Evolutionary conservation across 2,888 invertebrate genomes (phyloP).

Genomic region (Sphaerophoria rueppellii): DNA sequence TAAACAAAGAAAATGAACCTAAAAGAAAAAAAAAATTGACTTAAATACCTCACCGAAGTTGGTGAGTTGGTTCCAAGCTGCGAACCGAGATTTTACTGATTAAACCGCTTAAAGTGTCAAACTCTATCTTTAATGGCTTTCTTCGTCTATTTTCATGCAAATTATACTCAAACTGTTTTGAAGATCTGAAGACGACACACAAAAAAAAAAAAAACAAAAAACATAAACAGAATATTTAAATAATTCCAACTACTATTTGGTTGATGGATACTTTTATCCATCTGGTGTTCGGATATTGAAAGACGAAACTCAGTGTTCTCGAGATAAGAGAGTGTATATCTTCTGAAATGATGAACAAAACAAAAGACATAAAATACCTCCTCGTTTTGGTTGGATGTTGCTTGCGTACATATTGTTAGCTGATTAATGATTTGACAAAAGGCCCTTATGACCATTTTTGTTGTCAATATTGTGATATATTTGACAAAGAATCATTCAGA

Average conservation of each 20-base stretch:
- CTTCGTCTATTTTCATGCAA: constrained; percentile 65
- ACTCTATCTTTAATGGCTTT: constrained; percentile 39
- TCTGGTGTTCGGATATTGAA: neutral
- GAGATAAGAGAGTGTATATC: constrained; percentile 19
- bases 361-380: constrained; percentile 36
- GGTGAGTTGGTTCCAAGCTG: neutral
- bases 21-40: constrained; percentile 8
- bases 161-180: constrained; percentile 35
- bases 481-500: constrained; percentile 40
- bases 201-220: neutral
- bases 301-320: neutral
- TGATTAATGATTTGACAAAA: constrained; percentile 73
- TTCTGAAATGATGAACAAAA: constrained; percentile 24
- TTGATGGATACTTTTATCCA: constrained; percentile 1
- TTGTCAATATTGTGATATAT: constrained; percentile 71
- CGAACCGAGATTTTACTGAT: constrained; percentile 48
- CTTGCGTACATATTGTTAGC: constrained; percentile 40
- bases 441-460: constrained; percentile 63
- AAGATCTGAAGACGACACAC: neutral
- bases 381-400: neutral
- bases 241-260: constrained; percentile 53
- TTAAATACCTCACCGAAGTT: constrained; percentile 24
- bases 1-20: neutral
- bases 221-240: constrained; percentile 52
- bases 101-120: constrained; percentile 70